Evolutionary conservation across 2,888 invertebrate species (phyloP), one percentile per base, ranked within the genome.

Genomic region (Heliconius erato): DNA sequence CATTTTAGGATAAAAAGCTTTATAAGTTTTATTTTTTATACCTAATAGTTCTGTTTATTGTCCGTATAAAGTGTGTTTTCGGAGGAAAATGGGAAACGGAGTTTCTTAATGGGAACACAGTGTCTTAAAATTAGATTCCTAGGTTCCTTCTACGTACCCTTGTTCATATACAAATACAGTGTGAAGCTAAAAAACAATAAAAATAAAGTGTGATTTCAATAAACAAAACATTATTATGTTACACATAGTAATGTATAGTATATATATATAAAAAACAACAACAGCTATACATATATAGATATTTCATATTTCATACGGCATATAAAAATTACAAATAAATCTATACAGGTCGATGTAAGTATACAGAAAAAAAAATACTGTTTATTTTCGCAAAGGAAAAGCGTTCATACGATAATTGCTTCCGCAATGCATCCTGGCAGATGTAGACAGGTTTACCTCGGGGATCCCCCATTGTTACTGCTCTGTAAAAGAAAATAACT

Each of bases 381-480:
- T 35, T 82, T 44, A 74, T 77, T 82, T 82, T 71, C 32, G 83
- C 81, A 80, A 80, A 83, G 81, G 83, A 83, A 82, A 81, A 28
- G 79, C 79, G 83, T 81, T 84, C 81, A 79, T 83, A 80, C 79
- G 78, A 84, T 84, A 84, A 84, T 84, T 84, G 83, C 82, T 84
- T 84, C 84, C 84, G 83, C 74, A 79, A 77, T 82, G 71, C 79
- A 63, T 79, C 82, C 79, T 82, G 80, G 76, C 80, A 80, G 80
- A 84, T 84, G 83, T 83, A 83, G 83, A 84, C 84, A 84, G 79
- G 79, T 81, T 83, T 68, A 83, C 84, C 84, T 83, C 83, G 79
- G 84, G 84, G 84, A 83, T 69, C 40, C 26, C 44, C 59, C 81
- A 80, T 84, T 84, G 84, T 84, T 82, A 26, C 28, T 79, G 28